Percentiles rank a stretch among this genome's conserved stretches.
These are phyloP conservation scores for Pangasius macronema DNA, from an alignment of 2,797 vertebrate species.

Conservation along the genomic window DNA sequence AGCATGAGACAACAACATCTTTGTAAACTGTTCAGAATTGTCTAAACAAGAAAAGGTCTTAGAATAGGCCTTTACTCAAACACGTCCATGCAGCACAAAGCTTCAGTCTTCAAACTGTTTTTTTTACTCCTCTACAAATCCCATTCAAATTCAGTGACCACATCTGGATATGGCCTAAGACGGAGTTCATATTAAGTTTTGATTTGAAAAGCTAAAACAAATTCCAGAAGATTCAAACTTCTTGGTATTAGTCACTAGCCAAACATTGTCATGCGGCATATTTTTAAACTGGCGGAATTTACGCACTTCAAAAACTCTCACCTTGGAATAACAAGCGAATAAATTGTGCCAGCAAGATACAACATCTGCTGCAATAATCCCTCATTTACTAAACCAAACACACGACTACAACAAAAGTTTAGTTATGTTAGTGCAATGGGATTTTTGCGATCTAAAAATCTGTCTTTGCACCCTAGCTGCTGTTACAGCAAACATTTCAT, in stretches of 20 bases:
- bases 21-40: constrained; percentile 20
- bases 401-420: not conserved
- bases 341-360: not conserved
- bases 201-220: constrained; percentile 5
- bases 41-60: constrained; percentile 29
- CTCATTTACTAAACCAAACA: not conserved
- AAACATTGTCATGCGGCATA: constrained; percentile 3
- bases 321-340: not conserved
- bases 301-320: not conserved
- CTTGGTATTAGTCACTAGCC: not conserved
- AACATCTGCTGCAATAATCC: constrained; percentile 6
- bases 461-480: not conserved
- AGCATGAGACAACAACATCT: constrained; percentile 21
- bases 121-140: not conserved
- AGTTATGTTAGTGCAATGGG: not conserved
- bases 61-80: not conserved
- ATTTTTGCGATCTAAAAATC: not conserved
- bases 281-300: constrained; percentile 1
- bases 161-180: not conserved
- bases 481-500: not conserved
- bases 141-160: not conserved
- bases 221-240: not conserved
- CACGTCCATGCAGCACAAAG: constrained; percentile 2
- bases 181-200: constrained; percentile 7
- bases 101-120: not conserved